A percentile compares a stretch with the other conserved stretches of the same genome.
Conservation (phyloP, 2,888 invertebrate species). For the Tenthredo notha region DNA sequence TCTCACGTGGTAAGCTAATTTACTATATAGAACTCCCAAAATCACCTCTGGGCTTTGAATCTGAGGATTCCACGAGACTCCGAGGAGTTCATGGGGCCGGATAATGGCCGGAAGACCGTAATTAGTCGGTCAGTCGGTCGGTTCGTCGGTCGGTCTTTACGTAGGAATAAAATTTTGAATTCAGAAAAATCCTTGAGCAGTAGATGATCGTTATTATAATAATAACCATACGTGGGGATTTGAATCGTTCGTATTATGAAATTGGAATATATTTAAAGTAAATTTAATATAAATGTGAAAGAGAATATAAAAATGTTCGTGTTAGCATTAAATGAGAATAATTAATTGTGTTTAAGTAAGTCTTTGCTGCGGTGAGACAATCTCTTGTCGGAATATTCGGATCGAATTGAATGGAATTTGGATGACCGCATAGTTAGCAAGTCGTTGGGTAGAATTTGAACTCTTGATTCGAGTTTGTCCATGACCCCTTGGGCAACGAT, state of each 20-base stretch:
- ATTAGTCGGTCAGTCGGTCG: conserved; percentile 31
- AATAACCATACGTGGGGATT: not conserved
- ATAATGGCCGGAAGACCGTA: conserved; percentile 24
- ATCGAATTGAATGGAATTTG: conserved; percentile 9
- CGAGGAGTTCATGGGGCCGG: conserved; percentile 26
- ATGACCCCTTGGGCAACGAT: conserved; percentile 21
- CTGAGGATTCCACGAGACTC: conserved; percentile 17
- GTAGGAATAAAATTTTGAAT: not conserved
- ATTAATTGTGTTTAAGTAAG: conserved; percentile 8
- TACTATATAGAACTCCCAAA: not conserved
- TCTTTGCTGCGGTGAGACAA: conserved; percentile 3
- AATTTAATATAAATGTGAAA: not conserved
- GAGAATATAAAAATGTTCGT: not conserved
- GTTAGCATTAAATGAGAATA: not conserved
- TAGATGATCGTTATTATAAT: not conserved
- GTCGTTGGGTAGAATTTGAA: conserved; percentile 36
- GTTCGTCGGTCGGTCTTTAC: not conserved
- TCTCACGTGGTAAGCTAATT: conserved; percentile 29
- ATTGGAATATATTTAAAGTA: not conserved
- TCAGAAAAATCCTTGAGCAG: not conserved
- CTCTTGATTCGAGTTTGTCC: conserved; percentile 26
- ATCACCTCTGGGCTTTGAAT: conserved; percentile 35
- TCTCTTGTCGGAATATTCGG: conserved; percentile 6
- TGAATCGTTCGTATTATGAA: not conserved
- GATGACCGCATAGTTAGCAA: conserved; percentile 24